Base-by-base conservation (phyloP, 2,888 invertebrate species). In the Polymixis flavicincta region DNA sequence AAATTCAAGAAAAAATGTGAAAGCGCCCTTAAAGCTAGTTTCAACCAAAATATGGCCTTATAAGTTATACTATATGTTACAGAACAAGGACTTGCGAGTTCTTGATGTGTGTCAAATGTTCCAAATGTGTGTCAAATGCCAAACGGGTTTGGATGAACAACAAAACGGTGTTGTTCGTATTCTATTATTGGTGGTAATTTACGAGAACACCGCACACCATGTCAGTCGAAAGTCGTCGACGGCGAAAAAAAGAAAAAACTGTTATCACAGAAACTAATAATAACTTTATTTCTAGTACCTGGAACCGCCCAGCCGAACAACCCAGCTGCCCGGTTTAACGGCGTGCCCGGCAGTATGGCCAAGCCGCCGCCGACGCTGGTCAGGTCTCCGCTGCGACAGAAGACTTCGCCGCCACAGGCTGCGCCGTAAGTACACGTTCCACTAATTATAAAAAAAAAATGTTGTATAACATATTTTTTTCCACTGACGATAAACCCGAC, bases 351-450 rank as follows among this genome's bases (percentile, higher is more conserved):
- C 59, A 77, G 71, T 70, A 81, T 76, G 68, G 85, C 87, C 59
- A 93, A 93, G 79, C 93, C 93, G 74, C 93, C 93, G 75, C 93
- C 93, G 78, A 94, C 89, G 72, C 94, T 96, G 93, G 92, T 96
- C 74, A 91, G 96, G 25, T 96, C 96, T 0, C 96, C 96, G 57
- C 92, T 91, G 0, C 87, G 96, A 11, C 91, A 94, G 66, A 93
- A 90, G 85, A 94, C 96, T 0, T 95, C 96, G 2, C 95, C 96
- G 0, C 96, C 96, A 6, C 95, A 96, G 84, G 96, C 93, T 14
- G 92, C 95, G 42, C 96, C 96, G 96, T 96, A 90, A 93, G 97
- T 93, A 32, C 11, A 0, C 28, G 6, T 32, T 14, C 9, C 28
- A 65, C 14, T 48, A 64, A 42, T 61, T 2, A 59, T 19, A 25